Evolutionary conservation across 2,888 invertebrate genomes (phyloP).

Genomic region (Cistogaster globosa): DNA sequence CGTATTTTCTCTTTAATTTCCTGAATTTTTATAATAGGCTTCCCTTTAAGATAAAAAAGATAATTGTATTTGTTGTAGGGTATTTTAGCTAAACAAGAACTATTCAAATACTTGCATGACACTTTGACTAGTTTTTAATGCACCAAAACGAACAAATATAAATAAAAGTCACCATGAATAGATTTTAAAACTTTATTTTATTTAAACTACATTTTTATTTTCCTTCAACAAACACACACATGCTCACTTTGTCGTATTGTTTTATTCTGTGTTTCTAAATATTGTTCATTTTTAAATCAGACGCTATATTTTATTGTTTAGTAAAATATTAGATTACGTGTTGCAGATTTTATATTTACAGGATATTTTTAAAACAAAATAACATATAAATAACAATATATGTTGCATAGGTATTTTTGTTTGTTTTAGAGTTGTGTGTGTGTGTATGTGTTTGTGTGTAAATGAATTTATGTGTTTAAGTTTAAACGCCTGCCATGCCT

Average conservation of each 20-base stretch:
- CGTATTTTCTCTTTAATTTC: no score
- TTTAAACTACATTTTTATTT: neutral
- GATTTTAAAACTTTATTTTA: constrained; percentile 22
- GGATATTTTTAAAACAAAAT: constrained; percentile 45
- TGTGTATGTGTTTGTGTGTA: neutral
- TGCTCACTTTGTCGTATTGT: neutral
- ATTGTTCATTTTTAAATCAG: constrained; percentile 55
- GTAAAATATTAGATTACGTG: constrained; percentile 70
- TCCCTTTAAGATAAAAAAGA: no score
- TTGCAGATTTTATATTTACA: constrained; percentile 67
- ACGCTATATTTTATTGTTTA: constrained; percentile 70
- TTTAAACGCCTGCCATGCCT: constrained; percentile 43
- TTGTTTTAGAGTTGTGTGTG: neutral
- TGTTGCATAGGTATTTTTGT: neutral
- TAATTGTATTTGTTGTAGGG: constrained; percentile 19
- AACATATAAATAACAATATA: constrained; percentile 14
- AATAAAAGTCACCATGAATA: constrained; percentile 46
- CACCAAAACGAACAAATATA: constrained; percentile 50
- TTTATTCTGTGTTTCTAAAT: constrained; percentile 2
- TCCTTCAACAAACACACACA: neutral
- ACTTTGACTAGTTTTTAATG: constrained; percentile 67
- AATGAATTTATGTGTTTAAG: constrained; percentile 28
- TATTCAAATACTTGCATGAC: constrained; percentile 58
- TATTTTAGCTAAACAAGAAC: constrained; percentile 22
- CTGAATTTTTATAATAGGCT: no score